Conservation (phyloP, 37 sponge, comb jelly and placozoan genomes). For the Aplysina aerophoba region DNA sequence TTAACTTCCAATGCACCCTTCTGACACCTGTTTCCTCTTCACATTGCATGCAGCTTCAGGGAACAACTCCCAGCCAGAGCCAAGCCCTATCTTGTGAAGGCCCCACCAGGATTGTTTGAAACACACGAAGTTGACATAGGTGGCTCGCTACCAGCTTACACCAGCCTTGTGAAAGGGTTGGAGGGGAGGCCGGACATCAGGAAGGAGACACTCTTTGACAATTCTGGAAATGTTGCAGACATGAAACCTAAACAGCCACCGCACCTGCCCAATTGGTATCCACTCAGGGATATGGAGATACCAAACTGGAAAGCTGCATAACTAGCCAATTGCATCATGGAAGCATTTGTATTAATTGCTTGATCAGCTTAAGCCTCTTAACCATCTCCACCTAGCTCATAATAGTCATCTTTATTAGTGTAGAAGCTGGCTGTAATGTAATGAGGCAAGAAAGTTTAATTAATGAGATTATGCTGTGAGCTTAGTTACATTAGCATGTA, state of each 20-base stretch:
- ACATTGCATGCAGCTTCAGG: not conserved
- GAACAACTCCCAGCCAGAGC: not conserved
- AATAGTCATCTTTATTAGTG: too few relatives aligned
- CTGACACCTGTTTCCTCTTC: not conserved
- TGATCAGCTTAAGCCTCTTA: too few relatives aligned
- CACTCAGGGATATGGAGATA: not conserved
- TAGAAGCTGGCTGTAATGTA: too few relatives aligned
- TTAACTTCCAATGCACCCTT: not conserved
- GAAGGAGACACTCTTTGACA: slow-evolving; percentile 9
- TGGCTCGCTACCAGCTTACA: not conserved
- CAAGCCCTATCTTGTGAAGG: not conserved
- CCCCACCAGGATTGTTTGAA: slow-evolving; percentile 4
- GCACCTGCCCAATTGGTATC: not conserved
- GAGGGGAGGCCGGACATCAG: not conserved
- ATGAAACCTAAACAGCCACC: not conserved
- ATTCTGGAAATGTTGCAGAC: not conserved
- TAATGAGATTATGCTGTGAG: too few relatives aligned
- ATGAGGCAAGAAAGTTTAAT: too few relatives aligned
- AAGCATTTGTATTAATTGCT: too few relatives aligned
- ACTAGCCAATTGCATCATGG: too few relatives aligned
- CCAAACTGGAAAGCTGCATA: too few relatives aligned
- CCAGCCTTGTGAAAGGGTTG: too few relatives aligned
- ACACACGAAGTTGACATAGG: not conserved
- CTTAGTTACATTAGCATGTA: too few relatives aligned
- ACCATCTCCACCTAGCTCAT: too few relatives aligned